Conservation (phyloP, 2,113 vertebrate species). For the Brachyistius frenatus region DNA sequence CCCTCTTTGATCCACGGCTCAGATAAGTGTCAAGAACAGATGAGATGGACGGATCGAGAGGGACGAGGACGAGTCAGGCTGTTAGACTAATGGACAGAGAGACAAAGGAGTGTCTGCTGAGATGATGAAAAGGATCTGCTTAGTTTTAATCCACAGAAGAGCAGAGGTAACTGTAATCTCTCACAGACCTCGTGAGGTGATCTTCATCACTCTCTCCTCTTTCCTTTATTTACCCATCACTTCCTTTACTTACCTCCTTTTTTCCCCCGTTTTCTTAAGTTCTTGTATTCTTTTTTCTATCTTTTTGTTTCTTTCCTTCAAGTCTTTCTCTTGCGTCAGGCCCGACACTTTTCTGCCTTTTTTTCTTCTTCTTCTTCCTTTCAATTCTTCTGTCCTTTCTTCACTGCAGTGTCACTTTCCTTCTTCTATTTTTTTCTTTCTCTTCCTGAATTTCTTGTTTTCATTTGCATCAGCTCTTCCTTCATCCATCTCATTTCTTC, state of each 20-base stretch:
- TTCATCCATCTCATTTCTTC: not conserved
- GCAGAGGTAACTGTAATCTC: constrained; percentile 18
- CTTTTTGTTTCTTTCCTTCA: not conserved
- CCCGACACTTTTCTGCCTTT: not conserved
- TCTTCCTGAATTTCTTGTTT: not conserved
- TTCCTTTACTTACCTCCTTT: constrained; percentile 1
- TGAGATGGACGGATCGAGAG: constrained; percentile 54
- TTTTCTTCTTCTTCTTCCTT: not conserved
- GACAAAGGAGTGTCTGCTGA: constrained; percentile 69
- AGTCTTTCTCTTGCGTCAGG: not conserved
- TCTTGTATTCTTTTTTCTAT: no score
- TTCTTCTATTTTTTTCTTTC: not conserved
- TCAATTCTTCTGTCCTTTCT: not conserved
- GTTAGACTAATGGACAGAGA: constrained; percentile 61
- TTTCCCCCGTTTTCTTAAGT: no score
- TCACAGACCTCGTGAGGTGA: not conserved
- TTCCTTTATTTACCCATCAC: not conserved
- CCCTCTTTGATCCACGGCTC: constrained; percentile 34
- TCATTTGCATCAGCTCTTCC: no score
- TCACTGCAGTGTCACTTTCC: not conserved
- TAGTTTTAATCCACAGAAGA: constrained; percentile 43
- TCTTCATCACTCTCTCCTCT: constrained; percentile 13
- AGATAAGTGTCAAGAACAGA: constrained; percentile 58
- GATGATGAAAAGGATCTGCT: constrained; percentile 22
- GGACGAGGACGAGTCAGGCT: constrained; percentile 54